Percentiles rank a stretch among this genome's conserved stretches.
These are phyloP conservation scores for Trachelus stipa DNA, from an alignment of 2,888 invertebrate genomes.

Conservation along the genomic window DNA sequence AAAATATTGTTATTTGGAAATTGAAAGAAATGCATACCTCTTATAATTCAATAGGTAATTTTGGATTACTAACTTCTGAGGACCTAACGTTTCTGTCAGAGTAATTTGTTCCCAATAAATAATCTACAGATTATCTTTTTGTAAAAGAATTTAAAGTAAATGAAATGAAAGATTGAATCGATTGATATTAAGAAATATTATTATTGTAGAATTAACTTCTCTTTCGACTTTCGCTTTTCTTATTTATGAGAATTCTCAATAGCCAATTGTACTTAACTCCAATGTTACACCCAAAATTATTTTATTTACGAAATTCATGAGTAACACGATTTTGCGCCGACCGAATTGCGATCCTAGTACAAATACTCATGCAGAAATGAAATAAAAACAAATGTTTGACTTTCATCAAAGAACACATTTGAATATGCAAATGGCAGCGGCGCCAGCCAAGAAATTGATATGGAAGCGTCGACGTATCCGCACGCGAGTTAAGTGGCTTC, in stretches of 20 bases:
- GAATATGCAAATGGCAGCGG: conserved; percentile 3
- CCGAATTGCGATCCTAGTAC: not conserved
- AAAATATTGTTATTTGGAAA: too few relatives aligned
- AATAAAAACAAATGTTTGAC: conserved; percentile 1
- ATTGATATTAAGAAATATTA: too few relatives aligned
- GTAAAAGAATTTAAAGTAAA: too few relatives aligned
- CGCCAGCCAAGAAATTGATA: conserved; percentile 4
- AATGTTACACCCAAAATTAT: not conserved
- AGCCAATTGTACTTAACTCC: not conserved
- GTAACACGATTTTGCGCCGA: not conserved
- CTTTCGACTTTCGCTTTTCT: not conserved
- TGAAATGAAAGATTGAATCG: not conserved
- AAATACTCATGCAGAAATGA: not conserved
- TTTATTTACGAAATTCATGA: not conserved
- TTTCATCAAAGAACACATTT: conserved; percentile 3
- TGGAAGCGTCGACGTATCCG: not conserved
- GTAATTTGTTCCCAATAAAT: too few relatives aligned
- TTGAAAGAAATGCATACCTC: too few relatives aligned
- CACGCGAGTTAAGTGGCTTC: not conserved
- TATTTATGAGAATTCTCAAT: not conserved
- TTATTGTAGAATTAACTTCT: too few relatives aligned
- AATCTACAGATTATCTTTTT: too few relatives aligned
- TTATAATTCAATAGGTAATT: too few relatives aligned
- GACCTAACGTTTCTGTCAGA: too few relatives aligned
- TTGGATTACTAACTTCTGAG: too few relatives aligned